A percentile compares a stretch with the other conserved stretches of the same genome.
phyloP scores from a whole-genome alignment of 2,797 vertebrate genomes.

The Capromys pilorides region DNA sequence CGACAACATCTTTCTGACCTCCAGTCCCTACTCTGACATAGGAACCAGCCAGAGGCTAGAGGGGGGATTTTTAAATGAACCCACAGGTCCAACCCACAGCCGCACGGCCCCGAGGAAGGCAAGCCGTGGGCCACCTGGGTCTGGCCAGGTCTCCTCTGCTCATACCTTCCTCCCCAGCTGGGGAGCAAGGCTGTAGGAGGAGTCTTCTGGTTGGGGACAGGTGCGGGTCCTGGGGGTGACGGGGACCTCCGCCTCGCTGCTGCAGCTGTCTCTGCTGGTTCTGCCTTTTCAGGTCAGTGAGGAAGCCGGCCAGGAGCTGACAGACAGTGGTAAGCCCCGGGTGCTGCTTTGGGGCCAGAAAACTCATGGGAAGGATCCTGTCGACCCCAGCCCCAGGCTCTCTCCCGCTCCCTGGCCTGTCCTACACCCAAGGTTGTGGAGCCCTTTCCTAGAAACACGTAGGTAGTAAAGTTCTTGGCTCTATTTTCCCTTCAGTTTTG shows the following conservation, averaged over 20 bases:
- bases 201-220: background rate
- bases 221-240: too few species aligned
- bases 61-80: background rate
- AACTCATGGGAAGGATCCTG: background rate
- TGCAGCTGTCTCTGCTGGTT: background rate
- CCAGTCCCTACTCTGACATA: background rate
- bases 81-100: background rate
- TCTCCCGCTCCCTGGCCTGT: background rate
- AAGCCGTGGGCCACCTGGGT: background rate
- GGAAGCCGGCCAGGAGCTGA: conserved; percentile 44
- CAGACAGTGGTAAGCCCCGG: background rate
- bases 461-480: background rate
- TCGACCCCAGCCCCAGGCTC: too few species aligned
- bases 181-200: background rate
- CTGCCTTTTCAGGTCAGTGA: background rate
- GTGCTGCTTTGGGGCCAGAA: background rate
- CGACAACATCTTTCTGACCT: background rate
- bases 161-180: background rate
- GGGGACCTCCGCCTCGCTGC: background rate
- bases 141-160: too few species aligned
- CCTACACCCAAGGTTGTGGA: background rate
- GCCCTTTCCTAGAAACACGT: background rate
- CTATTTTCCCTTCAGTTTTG: background rate
- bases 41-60: background rate
- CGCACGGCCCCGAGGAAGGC: background rate